Percentiles rank a stretch among this genome's conserved stretches.
Evolutionary conservation across 2,888 invertebrate genomes (phyloP).

Genomic region (Branchinecta sandiegonensis): DNA sequence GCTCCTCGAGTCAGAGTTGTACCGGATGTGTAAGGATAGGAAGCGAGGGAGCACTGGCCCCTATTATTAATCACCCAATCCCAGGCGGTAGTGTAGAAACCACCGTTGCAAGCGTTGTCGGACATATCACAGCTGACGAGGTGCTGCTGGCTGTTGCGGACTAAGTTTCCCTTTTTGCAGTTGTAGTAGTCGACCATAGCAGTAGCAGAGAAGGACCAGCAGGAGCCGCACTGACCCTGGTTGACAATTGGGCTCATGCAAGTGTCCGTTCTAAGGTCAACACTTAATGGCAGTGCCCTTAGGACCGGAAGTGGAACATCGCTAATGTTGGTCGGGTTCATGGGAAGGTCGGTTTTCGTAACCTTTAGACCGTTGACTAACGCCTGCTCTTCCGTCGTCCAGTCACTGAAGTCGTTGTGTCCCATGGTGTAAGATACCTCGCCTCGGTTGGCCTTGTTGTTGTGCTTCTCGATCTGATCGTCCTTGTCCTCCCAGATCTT

Average conservation of each 20-base stretch:
- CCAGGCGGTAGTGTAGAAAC: background rate
- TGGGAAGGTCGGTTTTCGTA: background rate
- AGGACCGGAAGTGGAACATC: background rate
- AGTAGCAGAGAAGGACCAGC: constrained; percentile 3
- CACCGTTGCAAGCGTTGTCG: background rate
- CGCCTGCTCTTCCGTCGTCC: background rate
- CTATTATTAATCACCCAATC: background rate
- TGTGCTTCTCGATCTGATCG: background rate
- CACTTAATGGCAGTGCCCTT: background rate
- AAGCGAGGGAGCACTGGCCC: background rate
- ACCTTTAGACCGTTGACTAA: background rate
- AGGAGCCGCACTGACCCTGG: constrained; percentile 2
- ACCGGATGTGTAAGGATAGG: background rate
- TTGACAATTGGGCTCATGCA: background rate
- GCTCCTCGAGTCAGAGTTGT: background rate
- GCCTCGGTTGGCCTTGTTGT: constrained; percentile 12
- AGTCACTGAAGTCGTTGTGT: constrained; percentile 13
- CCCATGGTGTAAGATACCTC: constrained; percentile 12
- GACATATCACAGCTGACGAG: background rate
- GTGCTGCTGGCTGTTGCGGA: background rate
- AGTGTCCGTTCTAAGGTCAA: constrained; percentile 1
- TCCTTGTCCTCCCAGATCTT: background rate
- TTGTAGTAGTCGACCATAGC: background rate
- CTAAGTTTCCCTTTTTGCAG: background rate
- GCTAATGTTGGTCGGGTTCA: background rate